Evolutionary conservation across 2,797 vertebrate genomes (phyloP).

Genomic region (Agapornis canus): DNA sequence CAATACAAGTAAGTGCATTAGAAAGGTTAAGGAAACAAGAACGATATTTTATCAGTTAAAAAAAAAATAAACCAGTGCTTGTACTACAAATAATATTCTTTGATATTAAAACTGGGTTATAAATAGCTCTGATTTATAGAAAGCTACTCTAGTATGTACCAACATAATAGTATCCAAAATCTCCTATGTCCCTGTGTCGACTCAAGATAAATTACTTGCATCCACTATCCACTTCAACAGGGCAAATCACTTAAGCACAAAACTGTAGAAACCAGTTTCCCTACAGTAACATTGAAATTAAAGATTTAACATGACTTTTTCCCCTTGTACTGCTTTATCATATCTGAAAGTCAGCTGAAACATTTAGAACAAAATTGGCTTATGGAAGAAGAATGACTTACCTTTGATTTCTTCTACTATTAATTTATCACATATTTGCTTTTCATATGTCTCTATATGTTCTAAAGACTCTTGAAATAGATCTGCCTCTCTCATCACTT

Average conservation of each 20-base stretch:
- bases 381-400: constrained; percentile 43
- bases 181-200: background rate
- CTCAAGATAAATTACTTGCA: background rate
- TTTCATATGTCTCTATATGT: constrained; percentile 80
- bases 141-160: background rate
- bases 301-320: background rate
- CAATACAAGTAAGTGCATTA: background rate
- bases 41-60: background rate
- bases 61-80: background rate
- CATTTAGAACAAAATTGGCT: background rate
- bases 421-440: constrained; percentile 83
- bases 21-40: background rate
- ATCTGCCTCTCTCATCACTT: constrained; percentile 83
- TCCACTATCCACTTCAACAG: background rate
- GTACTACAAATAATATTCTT: background rate
- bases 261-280: background rate
- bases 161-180: fast-evolving
- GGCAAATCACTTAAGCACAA: background rate
- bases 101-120: background rate
- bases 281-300: background rate
- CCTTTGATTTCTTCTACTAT: constrained; percentile 82
- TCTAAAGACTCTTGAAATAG: constrained; percentile 80
- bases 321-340: background rate
- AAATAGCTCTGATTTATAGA: background rate
- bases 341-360: background rate